phyloP scores from a whole-genome alignment of 2,888 invertebrate species.

The Sarcophaga subvicina region DNA sequence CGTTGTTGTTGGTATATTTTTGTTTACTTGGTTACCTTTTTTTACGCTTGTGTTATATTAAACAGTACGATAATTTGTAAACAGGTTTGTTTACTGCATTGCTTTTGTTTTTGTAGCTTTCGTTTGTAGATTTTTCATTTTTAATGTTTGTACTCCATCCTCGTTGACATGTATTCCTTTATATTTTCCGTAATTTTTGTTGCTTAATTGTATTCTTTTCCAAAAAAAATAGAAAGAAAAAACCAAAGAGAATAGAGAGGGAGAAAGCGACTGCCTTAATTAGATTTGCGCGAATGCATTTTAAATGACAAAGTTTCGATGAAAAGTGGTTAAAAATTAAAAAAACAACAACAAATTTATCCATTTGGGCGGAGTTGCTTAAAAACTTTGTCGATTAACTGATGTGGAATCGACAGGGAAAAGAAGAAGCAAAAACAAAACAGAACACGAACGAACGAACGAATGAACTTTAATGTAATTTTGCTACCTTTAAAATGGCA shows the following conservation, averaged over 20 bases:
- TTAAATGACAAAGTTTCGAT: conserved; percentile 45
- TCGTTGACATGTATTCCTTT: not conserved
- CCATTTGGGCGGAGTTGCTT: conserved; percentile 8
- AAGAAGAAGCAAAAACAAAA: too few species aligned
- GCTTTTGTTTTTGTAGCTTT: too few species aligned
- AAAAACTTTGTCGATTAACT: conserved; percentile 55
- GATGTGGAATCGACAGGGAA: conserved; percentile 45
- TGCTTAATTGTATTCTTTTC: not conserved
- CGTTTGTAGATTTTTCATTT: too few species aligned
- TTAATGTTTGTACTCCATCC: not conserved
- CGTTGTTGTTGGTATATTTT: too few species aligned
- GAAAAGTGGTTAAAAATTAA: not conserved
- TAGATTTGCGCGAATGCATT: conserved; percentile 51
- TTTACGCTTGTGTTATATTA: too few species aligned
- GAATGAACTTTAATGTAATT: too few species aligned
- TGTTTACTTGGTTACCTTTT: too few species aligned
- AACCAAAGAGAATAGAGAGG: too few species aligned
- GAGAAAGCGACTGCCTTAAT: conserved; percentile 18
- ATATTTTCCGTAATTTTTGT: not conserved
- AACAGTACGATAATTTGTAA: too few species aligned
- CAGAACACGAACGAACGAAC: too few species aligned
- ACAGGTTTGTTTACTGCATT: too few species aligned
- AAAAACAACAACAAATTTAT: not conserved
- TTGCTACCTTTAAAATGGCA: conserved; percentile 22
- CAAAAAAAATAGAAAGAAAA: too few species aligned